Evolutionary conservation across 2,113 vertebrate genomes (phyloP), one percentile per base, ranked within the genome.

Genomic region (Anhinga rufa): DNA sequence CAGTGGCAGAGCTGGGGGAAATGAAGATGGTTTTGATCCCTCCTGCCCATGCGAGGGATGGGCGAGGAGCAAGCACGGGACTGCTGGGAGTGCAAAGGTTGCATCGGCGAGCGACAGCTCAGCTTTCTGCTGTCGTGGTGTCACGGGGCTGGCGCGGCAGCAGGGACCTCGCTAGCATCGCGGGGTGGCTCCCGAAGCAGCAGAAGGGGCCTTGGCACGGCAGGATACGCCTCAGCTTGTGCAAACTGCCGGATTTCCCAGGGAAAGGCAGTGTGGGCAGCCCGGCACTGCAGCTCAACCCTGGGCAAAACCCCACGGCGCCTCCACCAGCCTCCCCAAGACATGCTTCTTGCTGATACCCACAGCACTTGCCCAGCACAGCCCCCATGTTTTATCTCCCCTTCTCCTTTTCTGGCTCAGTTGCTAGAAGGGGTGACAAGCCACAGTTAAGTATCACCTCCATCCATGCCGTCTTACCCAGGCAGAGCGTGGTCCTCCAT

Each of bases 381-480:
- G 52, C 29, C 13, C 60, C 12, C 2, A 0, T 10, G n/a, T 10
- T 57, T 74, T 24, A 2, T 0, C 10, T 52, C 62, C 86, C 46
- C 14, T 49, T 28, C 60, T 25, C 57, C 36, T 66, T 48, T 36
- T 25, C 62, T 1, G 11, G 7, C 44, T 70, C 51, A 0, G 21
- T 0, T 17, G 44, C 61, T 16, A 24, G 68, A 6, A 66, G 9
- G 21, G 19, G 40, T 40, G 69, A 71, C 48, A 14, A 54, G 16
- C 18, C 77, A 17, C 6, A 2, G 40, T 12, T 6, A 12, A 44
- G 31, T 4, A 25, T 13, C 86, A 25, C 26, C 48, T 76, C 36
- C 46, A n/a, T 1, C 36, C 1, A 0, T 20, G 24, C 15, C 2
- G 0, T 2, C 17, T 14, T 3, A 25, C 44, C 71, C 9, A 9